A percentile compares a stretch with the other conserved stretches of the same genome.
These are phyloP conservation scores for Acanthosoma haemorrhoidale DNA, from an alignment of 2,888 invertebrate genomes.

Conservation along the genomic window DNA sequence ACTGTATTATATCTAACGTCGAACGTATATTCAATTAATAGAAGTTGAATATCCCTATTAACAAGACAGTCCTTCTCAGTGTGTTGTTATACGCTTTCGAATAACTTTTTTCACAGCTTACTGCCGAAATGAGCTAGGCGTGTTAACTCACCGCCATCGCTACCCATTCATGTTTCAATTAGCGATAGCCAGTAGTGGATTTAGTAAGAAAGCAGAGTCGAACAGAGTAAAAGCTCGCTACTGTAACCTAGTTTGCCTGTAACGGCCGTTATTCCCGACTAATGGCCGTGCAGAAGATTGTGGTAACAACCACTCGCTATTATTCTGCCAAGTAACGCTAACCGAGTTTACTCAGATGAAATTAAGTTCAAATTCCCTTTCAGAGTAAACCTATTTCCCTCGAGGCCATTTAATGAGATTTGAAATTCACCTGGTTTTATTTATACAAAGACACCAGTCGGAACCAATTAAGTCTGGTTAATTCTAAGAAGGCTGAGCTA, in stretches of 20 bases:
- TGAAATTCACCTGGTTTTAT: background rate
- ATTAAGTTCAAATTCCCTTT: conserved; percentile 4
- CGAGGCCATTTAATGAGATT: background rate
- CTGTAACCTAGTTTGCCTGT: background rate
- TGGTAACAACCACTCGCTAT: background rate
- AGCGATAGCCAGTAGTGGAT: background rate
- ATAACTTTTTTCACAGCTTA: too few relatives aligned
- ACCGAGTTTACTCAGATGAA: background rate
- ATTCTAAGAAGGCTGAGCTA: background rate
- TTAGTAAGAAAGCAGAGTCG: background rate
- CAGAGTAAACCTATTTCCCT: background rate
- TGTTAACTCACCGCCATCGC: too few relatives aligned
- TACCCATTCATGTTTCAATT: too few relatives aligned
- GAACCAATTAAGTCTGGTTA: background rate
- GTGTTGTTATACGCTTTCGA: too few relatives aligned
- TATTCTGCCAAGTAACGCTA: background rate
- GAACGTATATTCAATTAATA: too few relatives aligned
- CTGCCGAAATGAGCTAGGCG: too few relatives aligned
- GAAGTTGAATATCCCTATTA: too few relatives aligned
- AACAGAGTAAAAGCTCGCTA: background rate
- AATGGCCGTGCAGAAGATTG: background rate
- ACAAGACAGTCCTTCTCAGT: too few relatives aligned
- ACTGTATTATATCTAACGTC: too few relatives aligned
- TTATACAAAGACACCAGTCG: background rate
- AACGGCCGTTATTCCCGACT: background rate